Percentiles rank a stretch among this genome's conserved stretches.
phyloP scores from a whole-genome alignment of 2,888 invertebrate species.

The Drosophila formosana region DNA sequence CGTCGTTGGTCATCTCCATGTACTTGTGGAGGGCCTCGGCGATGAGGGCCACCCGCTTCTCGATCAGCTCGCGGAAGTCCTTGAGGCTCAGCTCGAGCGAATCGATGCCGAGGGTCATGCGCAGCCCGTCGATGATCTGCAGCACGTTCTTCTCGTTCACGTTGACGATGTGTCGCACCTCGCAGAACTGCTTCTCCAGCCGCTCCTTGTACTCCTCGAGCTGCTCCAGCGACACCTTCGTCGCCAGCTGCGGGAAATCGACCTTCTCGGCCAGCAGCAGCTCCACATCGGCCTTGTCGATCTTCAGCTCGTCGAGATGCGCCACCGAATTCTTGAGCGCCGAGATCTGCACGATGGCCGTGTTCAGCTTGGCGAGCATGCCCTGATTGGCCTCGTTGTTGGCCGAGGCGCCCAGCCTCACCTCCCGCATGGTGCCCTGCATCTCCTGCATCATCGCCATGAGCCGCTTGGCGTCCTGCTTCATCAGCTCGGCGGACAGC shows the following conservation, averaged over 20 bases:
- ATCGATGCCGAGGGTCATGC: slow-evolving; percentile 88
- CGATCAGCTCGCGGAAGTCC: slow-evolving; percentile 89
- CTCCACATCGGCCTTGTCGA: slow-evolving; percentile 90
- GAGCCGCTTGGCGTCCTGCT: slow-evolving; percentile 71
- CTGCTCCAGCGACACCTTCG: slow-evolving; percentile 90
- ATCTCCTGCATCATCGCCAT: slow-evolving; percentile 62
- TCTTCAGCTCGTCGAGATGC: slow-evolving; percentile 88
- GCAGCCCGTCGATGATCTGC: slow-evolving; percentile 88
- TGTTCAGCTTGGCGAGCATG: slow-evolving; percentile 39
- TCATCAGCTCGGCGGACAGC: slow-evolving; percentile 66
- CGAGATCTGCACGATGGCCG: slow-evolving; percentile 37
- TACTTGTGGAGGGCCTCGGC: slow-evolving; percentile 76
- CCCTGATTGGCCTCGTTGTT: slow-evolving; percentile 54
- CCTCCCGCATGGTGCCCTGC: slow-evolving; percentile 63
- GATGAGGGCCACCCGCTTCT: slow-evolving; percentile 83
- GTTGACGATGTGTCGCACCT: slow-evolving; percentile 69
- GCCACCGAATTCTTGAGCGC: slow-evolving; percentile 55
- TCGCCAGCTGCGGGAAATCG: slow-evolving; percentile 88
- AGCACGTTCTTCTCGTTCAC: slow-evolving; percentile 76
- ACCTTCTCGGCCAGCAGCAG: slow-evolving; percentile 91
- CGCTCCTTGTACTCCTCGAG: slow-evolving; percentile 87
- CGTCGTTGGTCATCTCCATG: slow-evolving; percentile 81
- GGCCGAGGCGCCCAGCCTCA: slow-evolving; percentile 38
- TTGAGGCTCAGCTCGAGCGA: slow-evolving; percentile 88
- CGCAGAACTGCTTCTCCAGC: slow-evolving; percentile 77